Base-by-base conservation (phyloP, 2,888 invertebrate genomes). In the Pandemis heparana region DNA sequence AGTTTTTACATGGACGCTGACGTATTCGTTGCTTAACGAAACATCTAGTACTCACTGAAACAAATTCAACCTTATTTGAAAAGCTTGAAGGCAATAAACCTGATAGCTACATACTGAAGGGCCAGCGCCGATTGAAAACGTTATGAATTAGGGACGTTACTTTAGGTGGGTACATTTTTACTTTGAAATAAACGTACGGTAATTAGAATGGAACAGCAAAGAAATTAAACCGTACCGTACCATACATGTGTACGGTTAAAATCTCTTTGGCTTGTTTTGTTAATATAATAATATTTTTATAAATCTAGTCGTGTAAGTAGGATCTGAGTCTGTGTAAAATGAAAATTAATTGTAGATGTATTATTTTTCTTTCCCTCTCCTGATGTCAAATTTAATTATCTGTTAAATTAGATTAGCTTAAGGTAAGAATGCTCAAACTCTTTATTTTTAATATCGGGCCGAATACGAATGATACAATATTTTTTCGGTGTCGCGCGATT, bases 1-100 rank as follows among this genome's bases (percentile, higher is more conserved):
- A 87, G 87, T 90, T 90, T 90, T 18, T 89, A 89, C 88, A 86
- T 85, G 84, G 83, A 76, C 86, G 83, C 82, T 86, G 83, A 87
- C 85, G 84, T 84, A 84, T 81, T 83, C 82, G 81, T 80, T 79
- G 78, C 65, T 73, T 6, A 56, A 23, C 56, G 23, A 12, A 23
- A 56, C 12, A 23, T 9, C 23, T 23, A 23, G 23, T 56, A 85
- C 86, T 83, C 79, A 81, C 81, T 79, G 78, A 78, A 83, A 81
- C 83, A 80, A 85, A 83, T 85, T 84, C 80, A 82, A 83, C 85
- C 82, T 82, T 82, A 63, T 78, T 77, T 74, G 73, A 80, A 82
- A 81, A 75, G 81, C 81, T 79, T 82, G 80, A 88, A 80, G 83
- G 87, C 83, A 79, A 79, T 84, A 83, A 86, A 82, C 86, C 80